These are phyloP conservation scores for Ips typographus DNA, from an alignment of 1,140 invertebrate species.

Conservation along the genomic window DNA sequence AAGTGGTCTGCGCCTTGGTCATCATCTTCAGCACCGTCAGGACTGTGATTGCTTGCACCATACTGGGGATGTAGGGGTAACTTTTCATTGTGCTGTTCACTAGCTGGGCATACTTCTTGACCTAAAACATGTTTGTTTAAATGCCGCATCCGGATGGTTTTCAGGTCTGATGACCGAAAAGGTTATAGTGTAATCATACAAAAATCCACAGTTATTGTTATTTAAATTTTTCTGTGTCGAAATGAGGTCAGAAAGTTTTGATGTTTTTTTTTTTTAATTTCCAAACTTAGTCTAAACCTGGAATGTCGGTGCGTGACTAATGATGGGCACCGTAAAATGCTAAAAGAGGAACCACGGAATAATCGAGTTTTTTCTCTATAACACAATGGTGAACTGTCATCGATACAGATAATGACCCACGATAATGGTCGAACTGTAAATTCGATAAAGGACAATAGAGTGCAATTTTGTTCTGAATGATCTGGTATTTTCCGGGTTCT, in stretches of 20 bases:
- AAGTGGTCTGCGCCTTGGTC: slow-evolving; percentile 85
- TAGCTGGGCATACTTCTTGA: slow-evolving; percentile 53
- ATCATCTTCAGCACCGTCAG: slow-evolving; percentile 80
- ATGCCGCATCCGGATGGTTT: background rate
- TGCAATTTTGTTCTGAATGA: no score
- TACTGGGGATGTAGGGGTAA: slow-evolving; percentile 61
- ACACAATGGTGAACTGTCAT: no score
- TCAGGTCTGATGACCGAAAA: slow-evolving; percentile 21
- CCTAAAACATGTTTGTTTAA: slow-evolving; percentile 14
- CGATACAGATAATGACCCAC: no score
- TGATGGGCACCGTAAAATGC: no score
- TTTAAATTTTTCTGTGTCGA: background rate
- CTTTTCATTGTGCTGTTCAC: slow-evolving; percentile 61
- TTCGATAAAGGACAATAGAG: no score
- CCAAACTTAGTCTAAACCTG: no score
- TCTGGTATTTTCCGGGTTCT: no score
- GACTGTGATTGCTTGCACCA: slow-evolving; percentile 82
- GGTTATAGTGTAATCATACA: background rate
- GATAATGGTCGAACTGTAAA: no score
- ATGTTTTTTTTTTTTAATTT: no score
- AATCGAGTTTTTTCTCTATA: no score
- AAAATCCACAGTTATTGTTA: background rate
- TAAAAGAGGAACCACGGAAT: no score
- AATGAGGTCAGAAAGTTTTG: background rate
- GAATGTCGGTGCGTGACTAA: no score